These are phyloP conservation scores for Myxocyprinus asiaticus DNA, from an alignment of 2,113 vertebrate genomes.

Conservation along the genomic window DNA sequence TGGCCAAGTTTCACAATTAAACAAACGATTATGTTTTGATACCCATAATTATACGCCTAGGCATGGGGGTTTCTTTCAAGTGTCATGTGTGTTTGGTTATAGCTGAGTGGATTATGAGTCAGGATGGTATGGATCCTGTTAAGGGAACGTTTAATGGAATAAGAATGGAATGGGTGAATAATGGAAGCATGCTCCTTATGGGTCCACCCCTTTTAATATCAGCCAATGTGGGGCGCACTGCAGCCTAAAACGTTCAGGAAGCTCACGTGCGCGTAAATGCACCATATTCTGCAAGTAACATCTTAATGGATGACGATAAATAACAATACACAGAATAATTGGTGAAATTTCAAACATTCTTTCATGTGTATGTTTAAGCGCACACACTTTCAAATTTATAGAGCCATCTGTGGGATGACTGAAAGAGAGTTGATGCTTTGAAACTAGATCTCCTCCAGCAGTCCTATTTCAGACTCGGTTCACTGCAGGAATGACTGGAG, in stretches of 20 bases:
- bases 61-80: conserved; percentile 70
- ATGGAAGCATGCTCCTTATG: conserved; percentile 72
- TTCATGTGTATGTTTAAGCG: background rate
- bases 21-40: conserved; percentile 75
- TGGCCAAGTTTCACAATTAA: conserved; percentile 71
- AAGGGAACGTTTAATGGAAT: conserved; percentile 71
- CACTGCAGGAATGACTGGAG: conserved; percentile 21
- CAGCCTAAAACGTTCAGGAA: background rate
- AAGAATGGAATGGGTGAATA: conserved; percentile 65
- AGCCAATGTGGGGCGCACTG: background rate
- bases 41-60: conserved; percentile 71
- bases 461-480: conserved; percentile 17
- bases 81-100: conserved; percentile 73
- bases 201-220: conserved; percentile 21
- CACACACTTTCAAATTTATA: background rate
- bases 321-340: background rate
- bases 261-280: too few relatives aligned
- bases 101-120: conserved; percentile 71
- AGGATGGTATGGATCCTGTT: conserved; percentile 65
- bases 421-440: conserved; percentile 8
- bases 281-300: background rate
- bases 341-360: background rate
- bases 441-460: conserved; percentile 30
- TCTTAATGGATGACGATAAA: background rate
- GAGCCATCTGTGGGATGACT: conserved; percentile 11